These are phyloP conservation scores for Carcinoscorpius rotundicauda DNA, from an alignment of 1,140 invertebrate genomes.

Conservation along the genomic window DNA sequence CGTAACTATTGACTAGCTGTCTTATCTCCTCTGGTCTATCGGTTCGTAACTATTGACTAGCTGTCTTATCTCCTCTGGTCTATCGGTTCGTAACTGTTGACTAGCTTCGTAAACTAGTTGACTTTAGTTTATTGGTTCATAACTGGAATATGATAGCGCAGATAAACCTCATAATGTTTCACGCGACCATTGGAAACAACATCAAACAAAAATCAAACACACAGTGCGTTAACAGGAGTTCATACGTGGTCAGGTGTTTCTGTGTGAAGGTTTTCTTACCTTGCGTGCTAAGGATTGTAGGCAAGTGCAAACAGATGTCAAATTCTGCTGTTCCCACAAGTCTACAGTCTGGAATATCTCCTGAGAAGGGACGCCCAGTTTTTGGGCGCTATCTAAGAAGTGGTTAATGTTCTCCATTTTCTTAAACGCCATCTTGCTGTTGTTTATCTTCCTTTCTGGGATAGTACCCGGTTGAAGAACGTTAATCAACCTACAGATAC, in stretches of 20 bases:
- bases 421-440: conserved; percentile 69
- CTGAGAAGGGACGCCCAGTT: conserved; percentile 77
- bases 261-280: conserved; percentile 21
- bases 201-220: too few species aligned
- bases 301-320: conserved; percentile 89
- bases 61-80: too few species aligned
- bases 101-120: too few species aligned
- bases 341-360: conserved; percentile 83
- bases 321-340: conserved; percentile 86
- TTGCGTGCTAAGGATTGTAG: conserved; percentile 86
- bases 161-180: too few species aligned
- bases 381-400: conserved; percentile 70
- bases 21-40: too few species aligned
- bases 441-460: conserved; percentile 18
- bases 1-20: too few species aligned
- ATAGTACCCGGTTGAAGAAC: conserved; percentile 35
- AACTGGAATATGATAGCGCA: too few species aligned
- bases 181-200: too few species aligned
- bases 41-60: too few species aligned
- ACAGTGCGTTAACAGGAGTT: neutral
- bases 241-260: neutral
- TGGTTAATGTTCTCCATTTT: conserved; percentile 98
- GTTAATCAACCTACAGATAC: conserved; percentile 55
- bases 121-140: too few species aligned
- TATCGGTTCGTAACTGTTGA: too few species aligned